Evolutionary conservation across 1,140 invertebrate species (phyloP).

Genomic region (Drosophila orosa): DNA sequence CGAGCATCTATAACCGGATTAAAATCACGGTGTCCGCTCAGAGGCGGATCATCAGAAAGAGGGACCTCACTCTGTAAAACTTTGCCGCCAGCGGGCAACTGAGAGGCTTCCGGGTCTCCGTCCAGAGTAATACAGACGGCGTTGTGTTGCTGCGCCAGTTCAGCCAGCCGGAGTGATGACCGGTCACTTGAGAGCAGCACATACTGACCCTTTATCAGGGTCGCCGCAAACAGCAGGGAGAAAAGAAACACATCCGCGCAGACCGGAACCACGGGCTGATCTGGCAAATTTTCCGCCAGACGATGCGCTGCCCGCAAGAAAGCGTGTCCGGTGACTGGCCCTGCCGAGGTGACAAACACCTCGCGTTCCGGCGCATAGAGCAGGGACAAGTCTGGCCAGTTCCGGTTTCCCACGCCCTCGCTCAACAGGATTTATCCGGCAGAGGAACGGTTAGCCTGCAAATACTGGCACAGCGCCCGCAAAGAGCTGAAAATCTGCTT

Average conservation of each 20-base stretch:
- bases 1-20: background rate
- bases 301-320: background rate
- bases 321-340: background rate
- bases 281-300: conserved; percentile 1
- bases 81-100: conserved; percentile 1
- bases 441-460: background rate
- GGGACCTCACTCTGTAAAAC: conserved; percentile 3
- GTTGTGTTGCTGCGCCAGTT: background rate
- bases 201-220: conserved; percentile 4
- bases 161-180: conserved; percentile 1
- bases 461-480: background rate
- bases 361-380: conserved; percentile 1
- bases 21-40: background rate
- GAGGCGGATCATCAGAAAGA: conserved; percentile 1
- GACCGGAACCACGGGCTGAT: conserved; percentile 1
- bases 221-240: background rate
- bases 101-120: background rate
- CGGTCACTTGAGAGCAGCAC: conserved; percentile 5
- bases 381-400: conserved; percentile 1
- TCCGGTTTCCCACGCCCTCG: background rate
- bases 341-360: background rate
- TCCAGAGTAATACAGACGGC: background rate
- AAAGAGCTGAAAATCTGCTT: conserved; percentile 1
- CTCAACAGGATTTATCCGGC: background rate
- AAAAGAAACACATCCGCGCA: conserved; percentile 3